Conservation (phyloP, 2,888 invertebrate species). For the Labia minor region DNA sequence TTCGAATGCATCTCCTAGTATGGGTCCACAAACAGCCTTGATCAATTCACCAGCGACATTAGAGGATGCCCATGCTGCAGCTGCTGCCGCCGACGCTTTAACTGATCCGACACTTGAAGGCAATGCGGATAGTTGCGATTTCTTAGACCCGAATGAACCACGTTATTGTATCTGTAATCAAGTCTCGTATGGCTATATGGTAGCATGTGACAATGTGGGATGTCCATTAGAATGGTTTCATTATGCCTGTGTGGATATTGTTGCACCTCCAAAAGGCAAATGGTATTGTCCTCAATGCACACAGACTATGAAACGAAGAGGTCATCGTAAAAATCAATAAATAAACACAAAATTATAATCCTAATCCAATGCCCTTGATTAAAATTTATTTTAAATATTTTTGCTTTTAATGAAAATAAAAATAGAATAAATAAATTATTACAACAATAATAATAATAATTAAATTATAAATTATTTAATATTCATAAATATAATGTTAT, state of each 20-base stretch:
- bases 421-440: too few relatives aligned
- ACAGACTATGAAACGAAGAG: conserved; percentile 71
- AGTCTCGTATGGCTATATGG: conserved; percentile 97
- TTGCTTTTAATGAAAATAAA: too few relatives aligned
- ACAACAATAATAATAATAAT: too few relatives aligned
- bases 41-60: conserved; percentile 38
- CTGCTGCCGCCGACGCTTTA: conserved; percentile 44
- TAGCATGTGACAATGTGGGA: conserved; percentile 94
- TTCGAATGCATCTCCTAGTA: neutral
- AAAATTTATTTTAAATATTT: too few relatives aligned
- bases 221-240: conserved; percentile 99
- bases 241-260: conserved; percentile 93
- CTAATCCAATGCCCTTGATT: too few relatives aligned
- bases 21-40: conserved; percentile 27
- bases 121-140: conserved; percentile 44
- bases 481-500: too few relatives aligned
- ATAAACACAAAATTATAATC: too few relatives aligned
- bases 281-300: conserved; percentile 98
- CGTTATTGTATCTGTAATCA: conserved; percentile 94
- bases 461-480: too few relatives aligned
- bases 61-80: conserved; percentile 40
- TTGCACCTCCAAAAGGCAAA: conserved; percentile 92
- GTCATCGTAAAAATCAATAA: conserved; percentile 52
- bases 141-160: conserved; percentile 94
- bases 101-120: conserved; percentile 46